Percentiles rank a stretch among this genome's conserved stretches.
These are phyloP conservation scores for Gila orcuttii DNA, from an alignment of 2,113 vertebrate species.

Conservation along the genomic window DNA sequence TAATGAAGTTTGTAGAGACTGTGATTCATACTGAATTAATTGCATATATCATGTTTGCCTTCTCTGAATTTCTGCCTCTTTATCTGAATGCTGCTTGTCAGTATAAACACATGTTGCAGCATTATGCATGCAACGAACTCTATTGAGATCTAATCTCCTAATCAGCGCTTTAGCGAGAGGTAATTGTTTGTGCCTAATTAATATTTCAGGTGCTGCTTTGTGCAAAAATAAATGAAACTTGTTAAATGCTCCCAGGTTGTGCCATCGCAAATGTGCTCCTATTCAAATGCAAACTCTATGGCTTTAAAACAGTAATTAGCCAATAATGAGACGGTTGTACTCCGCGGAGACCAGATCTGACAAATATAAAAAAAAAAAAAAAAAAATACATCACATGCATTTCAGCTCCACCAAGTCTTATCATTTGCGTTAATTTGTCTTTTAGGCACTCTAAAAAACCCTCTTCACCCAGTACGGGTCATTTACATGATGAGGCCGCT, in stretches of 20 bases:
- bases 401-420: conserved; percentile 3
- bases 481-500: conserved; percentile 36
- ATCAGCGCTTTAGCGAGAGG: conserved; percentile 3
- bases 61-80: neutral
- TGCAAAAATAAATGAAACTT: conserved; percentile 14
- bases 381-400: neutral
- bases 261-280: neutral
- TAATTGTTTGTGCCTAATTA: conserved; percentile 38
- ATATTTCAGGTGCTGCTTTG: conserved; percentile 43
- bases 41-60: neutral
- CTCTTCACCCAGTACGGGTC: neutral
- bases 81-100: neutral
- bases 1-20: neutral
- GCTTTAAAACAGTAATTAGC: conserved; percentile 43
- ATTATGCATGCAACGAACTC: neutral
- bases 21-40: neutral
- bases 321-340: conserved; percentile 31
- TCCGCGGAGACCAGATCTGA: conserved; percentile 57
- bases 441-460: neutral
- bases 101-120: conserved; percentile 20
- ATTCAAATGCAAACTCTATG: conserved; percentile 19
- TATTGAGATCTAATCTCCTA: conserved; percentile 34
- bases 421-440: neutral
- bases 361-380: neutral
- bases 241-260: conserved; percentile 24